Percentiles rank a stretch among this genome's conserved stretches.
Conservation (phyloP, 1,140 invertebrate species). For the Drosophila rhopaloa region DNA sequence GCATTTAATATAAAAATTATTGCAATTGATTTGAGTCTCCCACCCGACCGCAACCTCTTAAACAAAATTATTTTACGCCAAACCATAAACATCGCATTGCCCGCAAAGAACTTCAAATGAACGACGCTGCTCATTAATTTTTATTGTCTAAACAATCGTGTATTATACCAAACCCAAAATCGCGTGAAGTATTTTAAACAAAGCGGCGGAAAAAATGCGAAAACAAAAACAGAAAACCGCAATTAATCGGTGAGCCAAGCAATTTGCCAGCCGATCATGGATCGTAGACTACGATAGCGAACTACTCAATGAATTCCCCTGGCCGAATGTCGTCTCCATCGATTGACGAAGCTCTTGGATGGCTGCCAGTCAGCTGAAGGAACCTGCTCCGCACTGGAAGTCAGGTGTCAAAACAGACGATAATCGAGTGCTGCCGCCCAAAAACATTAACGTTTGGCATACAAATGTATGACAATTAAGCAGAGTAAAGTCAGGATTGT, state of each 20-base stretch:
- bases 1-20: conserved; percentile 10
- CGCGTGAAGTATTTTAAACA: conserved; percentile 49
- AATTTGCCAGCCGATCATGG: conserved; percentile 57
- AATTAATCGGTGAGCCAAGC: conserved; percentile 36
- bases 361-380: conserved; percentile 55
- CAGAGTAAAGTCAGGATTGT: neutral
- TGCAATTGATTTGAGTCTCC: conserved; percentile 16
- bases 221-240: conserved; percentile 24
- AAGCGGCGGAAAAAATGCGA: neutral
- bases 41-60: conserved; percentile 12
- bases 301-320: conserved; percentile 25
- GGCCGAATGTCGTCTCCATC: conserved; percentile 21
- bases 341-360: conserved; percentile 45
- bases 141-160: conserved; percentile 57
- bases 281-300: conserved; percentile 49
- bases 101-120: conserved; percentile 50
- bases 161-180: conserved; percentile 29
- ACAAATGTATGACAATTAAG: conserved; percentile 41
- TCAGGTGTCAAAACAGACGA: conserved; percentile 51
- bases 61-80: conserved; percentile 9
- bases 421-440: conserved; percentile 31
- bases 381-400: conserved; percentile 12
- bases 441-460: conserved; percentile 28
- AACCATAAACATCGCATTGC: conserved; percentile 33
- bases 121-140: conserved; percentile 39